phyloP scores from a whole-genome alignment of 2,888 invertebrate genomes.

The Plagodis pulveraria region DNA sequence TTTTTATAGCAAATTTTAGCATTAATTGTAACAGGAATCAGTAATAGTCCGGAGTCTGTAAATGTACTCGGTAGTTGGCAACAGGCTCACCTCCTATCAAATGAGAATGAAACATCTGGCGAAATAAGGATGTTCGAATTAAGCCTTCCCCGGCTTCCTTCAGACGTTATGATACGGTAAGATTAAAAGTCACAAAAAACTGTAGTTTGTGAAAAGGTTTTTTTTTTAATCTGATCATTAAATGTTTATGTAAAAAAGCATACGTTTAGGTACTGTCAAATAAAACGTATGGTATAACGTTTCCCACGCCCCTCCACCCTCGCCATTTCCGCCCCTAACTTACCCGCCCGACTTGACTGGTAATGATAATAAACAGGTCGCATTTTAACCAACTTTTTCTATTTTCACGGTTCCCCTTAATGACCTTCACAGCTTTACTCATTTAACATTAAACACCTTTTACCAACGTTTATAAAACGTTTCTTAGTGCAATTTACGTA shows the following conservation, averaged over 20 bases:
- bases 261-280: slow-evolving; percentile 15
- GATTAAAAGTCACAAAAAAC: no score
- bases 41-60: no score
- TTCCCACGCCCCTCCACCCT: slow-evolving; percentile 49
- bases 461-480: slow-evolving; percentile 25
- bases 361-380: slow-evolving; percentile 78
- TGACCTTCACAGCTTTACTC: slow-evolving; percentile 60
- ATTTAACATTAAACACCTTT: slow-evolving; percentile 31
- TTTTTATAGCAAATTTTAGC: no score
- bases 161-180: no score
- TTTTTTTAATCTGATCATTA: no score
- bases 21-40: no score
- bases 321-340: slow-evolving; percentile 78
- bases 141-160: no score
- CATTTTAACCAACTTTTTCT: slow-evolving; percentile 66
- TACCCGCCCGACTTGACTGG: slow-evolving; percentile 69
- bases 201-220: no score
- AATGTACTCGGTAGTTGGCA: no score
- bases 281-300: slow-evolving; percentile 47
- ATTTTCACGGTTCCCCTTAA: slow-evolving; percentile 64
- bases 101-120: no score
- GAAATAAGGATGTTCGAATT: no score
- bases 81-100: no score
- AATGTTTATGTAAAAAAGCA: neutral
- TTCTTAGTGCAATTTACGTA: slow-evolving; percentile 14